Evolutionary conservation across 1,140 invertebrate species (phyloP).

Genomic region (Pissodes strobi): DNA sequence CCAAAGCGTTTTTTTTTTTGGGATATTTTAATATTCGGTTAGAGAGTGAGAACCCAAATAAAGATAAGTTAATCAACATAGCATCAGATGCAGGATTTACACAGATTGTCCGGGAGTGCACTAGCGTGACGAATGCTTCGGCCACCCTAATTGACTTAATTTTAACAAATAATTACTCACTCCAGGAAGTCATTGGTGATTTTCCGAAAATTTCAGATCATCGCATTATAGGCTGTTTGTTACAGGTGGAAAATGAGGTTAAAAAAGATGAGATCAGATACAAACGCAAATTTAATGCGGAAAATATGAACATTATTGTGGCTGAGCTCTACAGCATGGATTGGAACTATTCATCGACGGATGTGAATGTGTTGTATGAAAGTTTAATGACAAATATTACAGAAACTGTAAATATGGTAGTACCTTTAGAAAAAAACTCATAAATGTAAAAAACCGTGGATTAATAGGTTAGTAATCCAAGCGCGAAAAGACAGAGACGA

Average conservation of each 20-base stretch:
- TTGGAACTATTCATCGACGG: conserved; percentile 14
- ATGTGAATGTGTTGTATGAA: conserved; percentile 7
- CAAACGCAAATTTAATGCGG: conserved; percentile 2
- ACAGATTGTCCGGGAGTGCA: conserved; percentile 11
- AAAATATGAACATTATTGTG: conserved; percentile 6
- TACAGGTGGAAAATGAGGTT: too few species aligned
- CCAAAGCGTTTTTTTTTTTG: too few species aligned
- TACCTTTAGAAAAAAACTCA: conserved; percentile 8
- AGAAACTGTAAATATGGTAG: conserved; percentile 14
- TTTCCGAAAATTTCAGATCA: conserved; percentile 22
- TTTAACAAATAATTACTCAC: conserved; percentile 9
- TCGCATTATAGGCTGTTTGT: conserved; percentile 2
- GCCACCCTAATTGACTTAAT: conserved; percentile 15
- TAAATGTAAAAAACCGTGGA: conserved; percentile 1
- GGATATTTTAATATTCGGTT: too few species aligned
- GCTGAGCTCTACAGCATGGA: background rate
- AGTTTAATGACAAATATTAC: conserved; percentile 12
- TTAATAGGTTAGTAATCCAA: conserved; percentile 1
- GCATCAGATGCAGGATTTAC: too few species aligned
- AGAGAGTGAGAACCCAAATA: too few species aligned
- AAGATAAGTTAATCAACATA: too few species aligned
- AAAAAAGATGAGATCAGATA: too few species aligned
- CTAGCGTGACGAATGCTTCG: conserved; percentile 14
- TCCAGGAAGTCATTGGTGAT: conserved; percentile 5
- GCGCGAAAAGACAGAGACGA: conserved; percentile 2